Base-by-base conservation (phyloP, 37 sponge, comb jelly and placozoan genomes). In the Geodia barretti region DNA sequence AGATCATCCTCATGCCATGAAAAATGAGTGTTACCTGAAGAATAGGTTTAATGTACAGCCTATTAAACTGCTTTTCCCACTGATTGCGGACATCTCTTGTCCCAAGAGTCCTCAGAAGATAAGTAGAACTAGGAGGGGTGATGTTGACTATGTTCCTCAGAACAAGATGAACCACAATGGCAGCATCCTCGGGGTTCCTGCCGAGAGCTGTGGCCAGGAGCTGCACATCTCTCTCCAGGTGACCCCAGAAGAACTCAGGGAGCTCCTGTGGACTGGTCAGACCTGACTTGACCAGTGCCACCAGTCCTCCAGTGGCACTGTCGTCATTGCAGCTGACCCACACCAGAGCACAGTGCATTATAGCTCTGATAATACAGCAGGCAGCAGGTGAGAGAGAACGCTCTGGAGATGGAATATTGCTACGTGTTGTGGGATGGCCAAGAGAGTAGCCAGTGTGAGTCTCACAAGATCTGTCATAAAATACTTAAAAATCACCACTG, bases 231-330 rank as follows among this genome's bases (percentile, higher is more conserved):
- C 63, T 72, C 42, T 83, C 81, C 34, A 93, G 78, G 62, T 93
- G 94, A 24, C 31, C 34, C 86, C 87, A 89, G 80, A 93, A 89
- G 80, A 89, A 93, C 75, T 74, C 75, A 8, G 87, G 76, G 2
- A 86, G 75, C 0, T 65, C 64, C 0, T 80, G 34, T 25, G 60
- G 75, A 23, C 54, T 14, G 1, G 2, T 37, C 24, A 64, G 30
- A 29, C 29, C 58, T n/a, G 73, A 64, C 35, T 77, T 73, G 39
- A 83, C 80, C 59, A 83, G 47, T 30, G 75, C 33, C 0, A 75
- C 25, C 7, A 88, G 62, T 37, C 47, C 78, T 29, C n/a, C 64
- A 19, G 60, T 69, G 35, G 72, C 70, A 42, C 37, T 33, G 47
- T 75, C 61, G 33, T 83, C 60, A 31, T 83, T 47, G 64, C 85